Evolutionary conservation across 2,113 vertebrate genomes (phyloP).

Genomic region (Reinhardtius hippoglossoides): DNA sequence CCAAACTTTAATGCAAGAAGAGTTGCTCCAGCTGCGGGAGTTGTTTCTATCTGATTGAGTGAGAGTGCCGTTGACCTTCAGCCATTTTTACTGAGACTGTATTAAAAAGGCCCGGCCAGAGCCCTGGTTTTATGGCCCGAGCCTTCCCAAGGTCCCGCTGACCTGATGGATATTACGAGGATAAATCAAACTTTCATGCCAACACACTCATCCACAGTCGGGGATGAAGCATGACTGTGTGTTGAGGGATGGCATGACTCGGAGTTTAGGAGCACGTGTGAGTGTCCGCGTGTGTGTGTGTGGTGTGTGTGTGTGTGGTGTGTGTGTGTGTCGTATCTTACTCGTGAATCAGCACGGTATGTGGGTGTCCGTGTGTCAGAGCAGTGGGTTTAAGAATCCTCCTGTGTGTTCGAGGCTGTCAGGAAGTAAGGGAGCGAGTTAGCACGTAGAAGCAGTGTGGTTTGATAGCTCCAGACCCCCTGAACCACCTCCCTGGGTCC

Average conservation of each 20-base stretch:
- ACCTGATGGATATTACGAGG: slow-evolving; percentile 79
- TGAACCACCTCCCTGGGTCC: slow-evolving; percentile 8
- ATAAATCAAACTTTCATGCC: slow-evolving; percentile 81
- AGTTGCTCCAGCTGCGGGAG: slow-evolving; percentile 59
- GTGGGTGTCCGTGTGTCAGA: neutral
- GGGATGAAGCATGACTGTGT: slow-evolving; percentile 59
- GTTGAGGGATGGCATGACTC: slow-evolving; percentile 41
- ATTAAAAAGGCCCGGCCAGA: slow-evolving; percentile 77
- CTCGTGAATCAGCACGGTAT: neutral
- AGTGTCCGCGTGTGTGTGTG: neutral
- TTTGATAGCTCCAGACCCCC: neutral
- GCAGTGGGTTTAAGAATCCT: neutral
- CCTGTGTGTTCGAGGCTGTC: neutral
- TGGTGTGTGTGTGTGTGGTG: neutral
- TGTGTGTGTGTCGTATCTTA: neutral
- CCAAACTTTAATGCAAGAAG: slow-evolving; percentile 57
- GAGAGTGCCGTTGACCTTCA: slow-evolving; percentile 75
- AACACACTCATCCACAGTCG: slow-evolving; percentile 55
- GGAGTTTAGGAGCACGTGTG: slow-evolving; percentile 5
- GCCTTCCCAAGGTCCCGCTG: slow-evolving; percentile 74
- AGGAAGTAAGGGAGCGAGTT: neutral
- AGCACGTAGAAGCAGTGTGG: neutral
- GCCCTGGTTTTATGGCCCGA: slow-evolving; percentile 70
- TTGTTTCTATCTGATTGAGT: slow-evolving; percentile 72
- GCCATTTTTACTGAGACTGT: slow-evolving; percentile 76